phyloP scores from a whole-genome alignment of 1,140 invertebrate genomes.

The Drosophila takahashii region DNA sequence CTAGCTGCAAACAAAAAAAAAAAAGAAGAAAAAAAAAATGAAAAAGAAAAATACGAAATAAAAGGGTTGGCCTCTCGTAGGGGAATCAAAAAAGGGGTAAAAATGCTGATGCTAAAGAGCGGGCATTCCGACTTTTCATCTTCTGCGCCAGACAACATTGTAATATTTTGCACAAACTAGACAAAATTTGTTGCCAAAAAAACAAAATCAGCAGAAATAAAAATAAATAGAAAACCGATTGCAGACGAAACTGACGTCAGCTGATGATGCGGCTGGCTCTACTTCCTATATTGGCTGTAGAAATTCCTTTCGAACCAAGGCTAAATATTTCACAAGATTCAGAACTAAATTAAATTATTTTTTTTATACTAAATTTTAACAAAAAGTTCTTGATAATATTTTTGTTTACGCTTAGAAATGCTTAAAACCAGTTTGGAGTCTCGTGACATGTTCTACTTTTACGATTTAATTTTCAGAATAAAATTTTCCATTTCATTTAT shows the following conservation, averaged over 20 bases:
- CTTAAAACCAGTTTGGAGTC: neutral
- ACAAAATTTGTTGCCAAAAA: constrained; percentile 38
- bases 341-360: constrained; percentile 1
- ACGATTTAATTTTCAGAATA: neutral
- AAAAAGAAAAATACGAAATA: constrained; percentile 4
- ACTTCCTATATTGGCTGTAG: constrained; percentile 18
- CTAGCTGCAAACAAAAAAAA: constrained; percentile 28
- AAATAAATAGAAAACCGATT: constrained; percentile 23
- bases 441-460: neutral
- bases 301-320: constrained; percentile 16
- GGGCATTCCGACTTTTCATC: constrained; percentile 33
- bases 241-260: constrained; percentile 50
- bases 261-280: constrained; percentile 35
- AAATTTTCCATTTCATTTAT: neutral
- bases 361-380: neutral
- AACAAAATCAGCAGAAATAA: constrained; percentile 6
- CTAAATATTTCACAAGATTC: neutral
- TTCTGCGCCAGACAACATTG: constrained; percentile 45
- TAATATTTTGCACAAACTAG: constrained; percentile 58
- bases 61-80: constrained; percentile 46
- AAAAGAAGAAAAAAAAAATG: constrained; percentile 20
- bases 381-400: constrained; percentile 20
- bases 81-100: constrained; percentile 15
- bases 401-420: constrained; percentile 26
- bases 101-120: neutral